Evolutionary conservation across 1,140 invertebrate genomes (phyloP).

Genomic region (Heliconius eleuchia): DNA sequence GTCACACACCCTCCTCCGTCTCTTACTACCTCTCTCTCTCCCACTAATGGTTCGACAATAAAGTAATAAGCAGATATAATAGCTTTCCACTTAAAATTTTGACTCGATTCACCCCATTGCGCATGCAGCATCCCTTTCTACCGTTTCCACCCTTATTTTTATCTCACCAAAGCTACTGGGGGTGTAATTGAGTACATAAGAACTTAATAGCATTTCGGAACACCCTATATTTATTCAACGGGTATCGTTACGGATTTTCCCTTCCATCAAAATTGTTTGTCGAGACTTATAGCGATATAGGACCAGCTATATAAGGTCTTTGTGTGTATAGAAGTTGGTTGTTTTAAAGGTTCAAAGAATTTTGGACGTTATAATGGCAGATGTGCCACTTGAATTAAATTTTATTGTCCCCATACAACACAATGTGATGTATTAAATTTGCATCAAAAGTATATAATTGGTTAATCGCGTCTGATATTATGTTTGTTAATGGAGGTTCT

Average conservation of each 20-base stretch:
- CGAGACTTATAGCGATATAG: constrained; percentile 61
- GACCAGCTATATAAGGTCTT: constrained; percentile 44
- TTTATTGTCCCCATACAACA: constrained; percentile 58
- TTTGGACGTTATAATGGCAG: constrained; percentile 50
- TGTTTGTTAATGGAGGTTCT: constrained; percentile 27
- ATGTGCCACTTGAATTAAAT: constrained; percentile 60
- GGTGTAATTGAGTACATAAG: constrained; percentile 76
- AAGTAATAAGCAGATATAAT: constrained; percentile 79
- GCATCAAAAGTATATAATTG: constrained; percentile 70
- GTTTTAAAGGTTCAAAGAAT: constrained; percentile 43
- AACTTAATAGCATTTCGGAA: constrained; percentile 76
- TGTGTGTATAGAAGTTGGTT: constrained; percentile 23
- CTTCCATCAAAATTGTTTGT: constrained; percentile 74
- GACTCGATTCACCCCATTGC: constrained; percentile 71
- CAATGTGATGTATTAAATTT: constrained; percentile 65
- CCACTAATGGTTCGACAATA: constrained; percentile 76
- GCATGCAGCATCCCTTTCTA: constrained; percentile 45
- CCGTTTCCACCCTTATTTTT: constrained; percentile 28
- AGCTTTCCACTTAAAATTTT: constrained; percentile 78
- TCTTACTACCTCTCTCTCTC: constrained; percentile 41
- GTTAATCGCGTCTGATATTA: constrained; percentile 56
- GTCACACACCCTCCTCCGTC: background rate
- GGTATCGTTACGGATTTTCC: constrained; percentile 54
- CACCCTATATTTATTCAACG: constrained; percentile 74
- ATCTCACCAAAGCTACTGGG: constrained; percentile 60